Evolutionary conservation across 2,113 vertebrate species (phyloP), one percentile per base, ranked within the genome.

Genomic region (Oriolus oriolus): DNA sequence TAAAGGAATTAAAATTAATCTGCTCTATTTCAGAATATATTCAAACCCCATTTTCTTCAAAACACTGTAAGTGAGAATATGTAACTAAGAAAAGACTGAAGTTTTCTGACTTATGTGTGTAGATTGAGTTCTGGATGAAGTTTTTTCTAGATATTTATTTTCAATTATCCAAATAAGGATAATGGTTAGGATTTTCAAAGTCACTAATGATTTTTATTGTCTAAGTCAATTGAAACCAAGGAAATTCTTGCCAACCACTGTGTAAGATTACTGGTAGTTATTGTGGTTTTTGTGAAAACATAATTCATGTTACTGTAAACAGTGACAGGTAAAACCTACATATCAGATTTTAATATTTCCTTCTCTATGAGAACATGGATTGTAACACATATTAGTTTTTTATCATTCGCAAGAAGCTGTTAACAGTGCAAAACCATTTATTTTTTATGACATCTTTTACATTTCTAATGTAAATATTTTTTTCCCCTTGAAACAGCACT

Each of bases 81-180:
- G 5, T 31, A 11, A 39, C 7, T 69, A 69, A 52, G 47, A 69
- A 64, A 90, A 65, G 14, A 56, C 8, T 24, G 31, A 50, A 5
- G 7, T 76, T 54, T 77, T 56, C 49, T 1, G 1, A 27, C 16
- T 31, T 64, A 5, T 1, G 1, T 23, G 7, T 60, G 6, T 47
- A 69, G 31, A 44, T 53, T 26, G 59, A 82, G 1, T 65, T 89
- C 31, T 49, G 31, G 10, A 74, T 44, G 3, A 41, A 1, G 2
- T 28, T 84, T 80, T 81, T n/a, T 2, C 26, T 49, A 16, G 10
- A 23, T 6, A 54, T 63, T 87, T 45, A 16, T 56, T 71, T 53
- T 69, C 14, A 41, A 5, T 49, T 64, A 6, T 56, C 44, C 8
- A 73, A 92, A 59, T 42, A 76, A 45, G 18, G 4, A 35, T 17